phyloP scores from a whole-genome alignment of 2,113 vertebrate species.

The Psilopsiagon aurifrons region DNA sequence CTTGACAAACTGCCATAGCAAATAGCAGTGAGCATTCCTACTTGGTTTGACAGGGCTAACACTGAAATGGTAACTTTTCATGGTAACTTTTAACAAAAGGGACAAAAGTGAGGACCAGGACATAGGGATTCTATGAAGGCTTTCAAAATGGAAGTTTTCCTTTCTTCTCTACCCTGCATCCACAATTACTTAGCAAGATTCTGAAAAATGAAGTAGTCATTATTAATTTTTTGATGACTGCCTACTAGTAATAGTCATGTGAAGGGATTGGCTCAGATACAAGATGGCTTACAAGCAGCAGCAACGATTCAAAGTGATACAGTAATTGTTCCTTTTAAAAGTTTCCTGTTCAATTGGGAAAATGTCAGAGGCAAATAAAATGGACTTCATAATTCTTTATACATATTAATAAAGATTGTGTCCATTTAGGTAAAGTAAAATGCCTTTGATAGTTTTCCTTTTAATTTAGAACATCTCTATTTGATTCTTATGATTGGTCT shows the following conservation, averaged over 20 bases:
- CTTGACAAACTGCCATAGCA: background rate
- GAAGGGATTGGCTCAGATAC: background rate
- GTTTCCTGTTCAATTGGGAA: background rate
- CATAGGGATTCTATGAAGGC: background rate
- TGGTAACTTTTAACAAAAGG: background rate
- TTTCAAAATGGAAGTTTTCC: background rate
- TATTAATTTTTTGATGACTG: background rate
- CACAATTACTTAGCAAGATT: background rate
- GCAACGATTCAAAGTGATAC: background rate
- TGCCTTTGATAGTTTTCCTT: background rate
- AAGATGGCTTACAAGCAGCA: background rate
- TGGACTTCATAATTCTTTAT: background rate
- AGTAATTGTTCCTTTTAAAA: background rate
- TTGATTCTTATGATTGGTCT: background rate
- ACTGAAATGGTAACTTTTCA: background rate
- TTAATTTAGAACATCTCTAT: conserved; percentile 10
- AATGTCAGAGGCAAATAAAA: conserved; percentile 17
- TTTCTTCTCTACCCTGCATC: background rate
- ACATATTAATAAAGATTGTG: background rate
- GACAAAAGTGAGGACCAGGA: background rate
- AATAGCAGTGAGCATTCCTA: background rate
- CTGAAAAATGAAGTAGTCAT: background rate
- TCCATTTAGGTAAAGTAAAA: background rate
- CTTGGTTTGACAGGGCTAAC: background rate
- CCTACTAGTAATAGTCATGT: background rate